Conservation (phyloP, 2,888 invertebrate genomes). For the Polydrusus cervinus region DNA sequence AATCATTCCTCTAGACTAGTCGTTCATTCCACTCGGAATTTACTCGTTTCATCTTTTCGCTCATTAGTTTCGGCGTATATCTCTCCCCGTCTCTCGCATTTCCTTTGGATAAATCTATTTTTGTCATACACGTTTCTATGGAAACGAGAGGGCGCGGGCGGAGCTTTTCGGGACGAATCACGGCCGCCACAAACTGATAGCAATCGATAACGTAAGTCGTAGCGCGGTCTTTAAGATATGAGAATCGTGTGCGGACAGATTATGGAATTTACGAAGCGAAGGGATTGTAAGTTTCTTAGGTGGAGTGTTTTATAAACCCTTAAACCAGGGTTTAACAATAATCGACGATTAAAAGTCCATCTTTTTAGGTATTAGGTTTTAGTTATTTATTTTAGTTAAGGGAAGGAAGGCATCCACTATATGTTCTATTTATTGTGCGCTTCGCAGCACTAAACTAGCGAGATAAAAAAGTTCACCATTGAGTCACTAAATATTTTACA, state of each 20-base stretch:
- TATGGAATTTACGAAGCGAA: slow-evolving; percentile 29
- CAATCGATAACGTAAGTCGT: slow-evolving; percentile 70
- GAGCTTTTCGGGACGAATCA: slow-evolving; percentile 71
- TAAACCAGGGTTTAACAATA: too few relatives aligned
- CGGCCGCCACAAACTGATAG: slow-evolving; percentile 71
- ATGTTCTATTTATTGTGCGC: too few relatives aligned
- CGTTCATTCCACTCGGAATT: slow-evolving; percentile 44
- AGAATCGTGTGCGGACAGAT: slow-evolving; percentile 35
- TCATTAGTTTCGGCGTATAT: slow-evolving; percentile 61
- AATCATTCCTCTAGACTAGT: slow-evolving; percentile 47
- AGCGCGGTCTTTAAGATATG: slow-evolving; percentile 55
- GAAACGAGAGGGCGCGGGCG: slow-evolving; percentile 69
- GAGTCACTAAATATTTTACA: too few relatives aligned
- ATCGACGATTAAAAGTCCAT: too few relatives aligned
- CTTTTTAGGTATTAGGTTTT: too few relatives aligned
- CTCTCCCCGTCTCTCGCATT: slow-evolving; percentile 14
- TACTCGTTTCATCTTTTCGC: slow-evolving; percentile 60
- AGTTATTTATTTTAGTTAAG: too few relatives aligned
- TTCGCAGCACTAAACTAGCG: too few relatives aligned
- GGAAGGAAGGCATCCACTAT: too few relatives aligned
- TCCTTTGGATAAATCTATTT: slow-evolving; percentile 59
- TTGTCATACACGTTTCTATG: slow-evolving; percentile 65
- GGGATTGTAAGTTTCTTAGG: slow-evolving; percentile 4
- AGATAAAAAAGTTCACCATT: too few relatives aligned
- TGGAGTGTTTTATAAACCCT: not conserved